Conservation (phyloP, 2,797 vertebrate species). For the Micromesistius poutassou region DNA sequence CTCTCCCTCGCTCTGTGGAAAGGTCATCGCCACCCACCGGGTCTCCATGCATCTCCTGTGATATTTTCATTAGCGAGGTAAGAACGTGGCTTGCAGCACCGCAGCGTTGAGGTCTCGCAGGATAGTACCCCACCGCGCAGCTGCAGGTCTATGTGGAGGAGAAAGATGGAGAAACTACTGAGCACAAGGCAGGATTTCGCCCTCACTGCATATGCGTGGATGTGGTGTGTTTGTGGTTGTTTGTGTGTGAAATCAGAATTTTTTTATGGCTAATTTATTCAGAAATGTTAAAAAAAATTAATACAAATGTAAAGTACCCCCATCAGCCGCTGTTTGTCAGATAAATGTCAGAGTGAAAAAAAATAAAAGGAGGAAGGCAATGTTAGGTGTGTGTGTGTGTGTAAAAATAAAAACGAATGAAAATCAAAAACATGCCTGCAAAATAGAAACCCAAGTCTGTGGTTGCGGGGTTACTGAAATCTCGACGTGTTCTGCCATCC, state of each 20-base stretch:
- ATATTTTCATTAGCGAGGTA: slow-evolving; percentile 75
- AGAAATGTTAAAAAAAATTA: not conserved
- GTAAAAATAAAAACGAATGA: not conserved
- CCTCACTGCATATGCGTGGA: not conserved
- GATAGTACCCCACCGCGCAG: too few relatives aligned
- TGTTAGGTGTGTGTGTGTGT: too few relatives aligned
- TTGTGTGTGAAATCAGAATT: not conserved
- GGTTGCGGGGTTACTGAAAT: not conserved
- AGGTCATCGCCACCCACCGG: slow-evolving; percentile 74
- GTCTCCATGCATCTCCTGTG: slow-evolving; percentile 58
- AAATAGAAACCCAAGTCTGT: not conserved
- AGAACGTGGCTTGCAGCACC: slow-evolving; percentile 26
- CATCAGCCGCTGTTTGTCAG: not conserved
- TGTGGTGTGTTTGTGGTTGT: too few relatives aligned
- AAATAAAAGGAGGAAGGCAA: too few relatives aligned
- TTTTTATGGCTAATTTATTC: too few relatives aligned
- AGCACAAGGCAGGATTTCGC: not conserved
- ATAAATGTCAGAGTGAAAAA: not conserved
- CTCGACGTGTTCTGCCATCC: not conserved
- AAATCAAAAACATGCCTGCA: not conserved
- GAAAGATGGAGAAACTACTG: not conserved
- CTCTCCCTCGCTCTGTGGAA: slow-evolving; percentile 43
- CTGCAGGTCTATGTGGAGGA: not conserved
- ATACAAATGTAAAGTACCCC: not conserved
- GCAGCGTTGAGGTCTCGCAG: not conserved